These are phyloP conservation scores for Pristiophorus japonicus DNA, from an alignment of 2,113 vertebrate genomes.

Conservation along the genomic window DNA sequence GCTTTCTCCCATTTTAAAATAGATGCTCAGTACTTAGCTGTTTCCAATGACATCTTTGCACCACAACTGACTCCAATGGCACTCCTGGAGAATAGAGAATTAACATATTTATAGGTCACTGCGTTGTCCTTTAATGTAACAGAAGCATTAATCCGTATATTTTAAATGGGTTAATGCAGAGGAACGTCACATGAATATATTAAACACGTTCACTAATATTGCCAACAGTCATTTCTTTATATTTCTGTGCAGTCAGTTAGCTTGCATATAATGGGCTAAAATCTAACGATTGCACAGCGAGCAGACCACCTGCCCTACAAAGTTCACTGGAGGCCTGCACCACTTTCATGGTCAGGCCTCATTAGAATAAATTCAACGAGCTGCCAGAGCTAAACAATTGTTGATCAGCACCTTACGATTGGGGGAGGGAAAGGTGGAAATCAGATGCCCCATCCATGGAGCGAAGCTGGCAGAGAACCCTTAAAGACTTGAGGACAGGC, in stretches of 20 bases:
- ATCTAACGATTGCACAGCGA: not conserved
- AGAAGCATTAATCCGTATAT: not conserved
- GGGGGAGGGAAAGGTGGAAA: not conserved
- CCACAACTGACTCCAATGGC: not conserved
- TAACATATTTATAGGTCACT: not conserved
- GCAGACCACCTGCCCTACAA: not conserved
- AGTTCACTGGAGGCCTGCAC: not conserved
- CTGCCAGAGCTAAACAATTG: no score
- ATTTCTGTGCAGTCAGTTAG: not conserved
- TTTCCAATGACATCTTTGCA: not conserved
- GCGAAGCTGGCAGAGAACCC: not conserved
- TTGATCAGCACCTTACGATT: not conserved
- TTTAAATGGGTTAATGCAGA: not conserved
- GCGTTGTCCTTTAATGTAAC: not conserved
- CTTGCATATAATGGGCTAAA: not conserved
- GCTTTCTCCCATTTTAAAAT: not conserved
- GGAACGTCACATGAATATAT: not conserved
- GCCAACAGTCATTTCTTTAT: not conserved
- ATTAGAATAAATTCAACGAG: not conserved
- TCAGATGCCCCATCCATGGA: not conserved
- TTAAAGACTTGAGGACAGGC: not conserved
- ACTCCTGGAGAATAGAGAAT: not conserved
- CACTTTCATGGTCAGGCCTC: not conserved
- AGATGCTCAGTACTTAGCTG: not conserved
- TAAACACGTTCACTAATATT: not conserved